Conservation (phyloP, 2,888 invertebrate species). For the Tineola bisselliella region DNA sequence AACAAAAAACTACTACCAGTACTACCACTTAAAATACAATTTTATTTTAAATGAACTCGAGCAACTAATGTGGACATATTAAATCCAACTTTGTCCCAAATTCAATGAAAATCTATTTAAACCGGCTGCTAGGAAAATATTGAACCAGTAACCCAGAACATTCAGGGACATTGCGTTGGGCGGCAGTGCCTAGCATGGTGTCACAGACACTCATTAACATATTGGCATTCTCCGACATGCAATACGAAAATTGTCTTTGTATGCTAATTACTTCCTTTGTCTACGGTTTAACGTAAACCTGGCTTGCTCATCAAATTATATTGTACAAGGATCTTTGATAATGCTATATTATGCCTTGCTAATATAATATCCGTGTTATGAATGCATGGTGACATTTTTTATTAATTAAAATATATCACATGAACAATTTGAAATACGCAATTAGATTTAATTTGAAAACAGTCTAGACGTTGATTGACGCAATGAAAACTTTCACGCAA, state of each 20-base stretch:
- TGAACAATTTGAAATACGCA: too few relatives aligned
- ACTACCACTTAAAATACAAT: too few relatives aligned
- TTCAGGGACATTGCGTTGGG: background rate
- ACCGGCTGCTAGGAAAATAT: background rate
- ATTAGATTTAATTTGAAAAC: too few relatives aligned
- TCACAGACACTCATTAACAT: background rate
- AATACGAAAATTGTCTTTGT: constrained; percentile 10
- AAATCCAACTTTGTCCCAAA: background rate
- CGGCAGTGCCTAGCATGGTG: background rate
- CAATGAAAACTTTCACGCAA: too few relatives aligned
- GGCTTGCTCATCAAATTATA: background rate
- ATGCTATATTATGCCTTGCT: too few relatives aligned
- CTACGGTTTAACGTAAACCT: background rate
- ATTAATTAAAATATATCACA: too few relatives aligned
- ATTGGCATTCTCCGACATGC: constrained; percentile 11
- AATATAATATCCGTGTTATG: too few relatives aligned
- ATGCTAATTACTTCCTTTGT: constrained; percentile 13
- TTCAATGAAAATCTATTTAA: constrained; percentile 5
- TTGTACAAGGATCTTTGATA: background rate
- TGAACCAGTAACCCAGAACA: background rate
- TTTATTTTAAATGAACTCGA: too few relatives aligned
- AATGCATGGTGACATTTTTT: too few relatives aligned
- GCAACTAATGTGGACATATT: background rate
- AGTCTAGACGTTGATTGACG: too few relatives aligned
- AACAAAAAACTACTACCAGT: too few relatives aligned